phyloP scores from a whole-genome alignment of 2,797 vertebrate species.

The Falco biarmicus region DNA sequence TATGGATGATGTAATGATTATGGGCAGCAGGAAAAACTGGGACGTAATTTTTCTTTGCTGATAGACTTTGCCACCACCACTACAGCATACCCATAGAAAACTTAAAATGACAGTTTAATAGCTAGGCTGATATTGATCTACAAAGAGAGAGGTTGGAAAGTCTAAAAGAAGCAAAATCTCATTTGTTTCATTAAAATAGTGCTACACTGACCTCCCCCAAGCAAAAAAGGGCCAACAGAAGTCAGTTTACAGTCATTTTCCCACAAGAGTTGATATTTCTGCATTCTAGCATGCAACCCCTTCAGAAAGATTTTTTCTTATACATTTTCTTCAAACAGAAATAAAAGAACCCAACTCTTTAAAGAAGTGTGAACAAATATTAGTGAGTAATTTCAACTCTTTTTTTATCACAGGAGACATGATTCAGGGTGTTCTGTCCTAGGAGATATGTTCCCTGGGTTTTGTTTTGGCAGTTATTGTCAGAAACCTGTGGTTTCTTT shows the following conservation, averaged over 20 bases:
- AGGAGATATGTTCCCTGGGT: neutral
- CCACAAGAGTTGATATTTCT: neutral
- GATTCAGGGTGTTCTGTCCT: neutral
- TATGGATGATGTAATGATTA: neutral
- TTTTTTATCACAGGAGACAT: neutral
- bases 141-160: neutral
- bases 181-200: neutral
- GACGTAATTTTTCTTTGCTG: neutral
- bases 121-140: neutral
- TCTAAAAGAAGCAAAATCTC: neutral
- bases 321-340: neutral
- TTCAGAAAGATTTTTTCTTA: neutral
- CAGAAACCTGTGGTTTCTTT: neutral
- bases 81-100: neutral
- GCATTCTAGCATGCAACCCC: neutral
- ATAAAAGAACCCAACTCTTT: neutral
- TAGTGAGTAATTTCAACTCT: neutral
- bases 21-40: neutral
- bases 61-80: neutral
- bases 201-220: neutral
- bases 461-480: neutral
- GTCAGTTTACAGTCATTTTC: neutral
- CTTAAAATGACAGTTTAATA: neutral
- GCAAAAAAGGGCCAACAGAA: neutral
- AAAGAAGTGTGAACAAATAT: neutral